Conservation (phyloP, 2,113 vertebrate species). For the Crotalus viridis region DNA sequence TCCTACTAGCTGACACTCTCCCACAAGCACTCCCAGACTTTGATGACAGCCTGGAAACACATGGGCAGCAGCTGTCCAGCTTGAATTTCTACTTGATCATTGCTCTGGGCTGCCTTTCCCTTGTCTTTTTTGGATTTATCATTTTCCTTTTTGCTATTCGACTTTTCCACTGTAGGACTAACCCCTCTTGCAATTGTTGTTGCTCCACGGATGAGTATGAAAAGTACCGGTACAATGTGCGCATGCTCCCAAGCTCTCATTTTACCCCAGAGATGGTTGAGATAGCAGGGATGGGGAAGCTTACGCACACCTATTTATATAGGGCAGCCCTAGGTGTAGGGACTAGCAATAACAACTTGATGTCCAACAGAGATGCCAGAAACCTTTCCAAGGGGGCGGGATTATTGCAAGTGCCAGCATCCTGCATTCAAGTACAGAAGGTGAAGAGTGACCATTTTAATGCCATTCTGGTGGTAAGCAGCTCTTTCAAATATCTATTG, state of each 20-base stretch:
- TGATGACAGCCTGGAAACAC: constrained; percentile 64
- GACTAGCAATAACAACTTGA: constrained; percentile 45
- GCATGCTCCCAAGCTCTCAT: constrained; percentile 61
- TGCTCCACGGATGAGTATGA: constrained; percentile 49
- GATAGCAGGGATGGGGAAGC: constrained; percentile 69
- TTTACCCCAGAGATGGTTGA: constrained; percentile 60
- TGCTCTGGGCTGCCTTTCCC: constrained; percentile 73
- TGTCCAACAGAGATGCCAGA: constrained; percentile 54
- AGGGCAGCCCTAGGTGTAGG: constrained; percentile 64
- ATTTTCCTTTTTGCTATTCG: constrained; percentile 54
- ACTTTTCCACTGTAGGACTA: constrained; percentile 38
- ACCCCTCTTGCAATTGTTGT: constrained; percentile 21
- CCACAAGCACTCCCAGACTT: constrained; percentile 75
- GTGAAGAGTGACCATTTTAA: constrained; percentile 65
- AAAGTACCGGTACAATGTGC: constrained; percentile 56
- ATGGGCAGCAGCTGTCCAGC: constrained; percentile 59
- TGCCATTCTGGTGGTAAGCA: constrained; percentile 67
- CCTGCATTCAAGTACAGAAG: constrained; percentile 67
- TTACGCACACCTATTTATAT: constrained; percentile 71
- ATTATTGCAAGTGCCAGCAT: constrained; percentile 64
- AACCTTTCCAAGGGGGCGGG: constrained; percentile 51
- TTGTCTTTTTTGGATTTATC: constrained; percentile 68
- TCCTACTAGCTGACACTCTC: constrained; percentile 74
- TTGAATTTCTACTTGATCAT: constrained; percentile 76
- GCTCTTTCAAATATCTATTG: not conserved